Percentiles rank a stretch among this genome's conserved stretches.
Evolutionary conservation across 1,140 invertebrate genomes (phyloP).

Genomic region (Probaryconus sp.): DNA sequence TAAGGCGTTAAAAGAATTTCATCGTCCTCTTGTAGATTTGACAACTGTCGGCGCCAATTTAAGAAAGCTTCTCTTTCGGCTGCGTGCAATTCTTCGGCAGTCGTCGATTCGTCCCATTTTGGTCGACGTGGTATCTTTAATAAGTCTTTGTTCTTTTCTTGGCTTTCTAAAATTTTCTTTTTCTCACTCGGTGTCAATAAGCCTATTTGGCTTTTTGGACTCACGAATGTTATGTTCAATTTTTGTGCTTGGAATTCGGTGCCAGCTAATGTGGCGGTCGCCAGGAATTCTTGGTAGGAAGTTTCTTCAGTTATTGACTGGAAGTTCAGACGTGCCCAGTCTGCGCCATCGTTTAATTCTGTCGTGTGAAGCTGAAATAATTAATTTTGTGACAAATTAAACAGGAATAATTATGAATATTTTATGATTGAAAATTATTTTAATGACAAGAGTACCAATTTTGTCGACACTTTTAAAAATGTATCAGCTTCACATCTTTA

Average conservation of each 20-base stretch:
- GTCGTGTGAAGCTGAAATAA: slow-evolving; percentile 90
- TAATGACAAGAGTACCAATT: too few relatives aligned
- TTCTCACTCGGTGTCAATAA: slow-evolving; percentile 83
- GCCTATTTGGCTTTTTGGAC: slow-evolving; percentile 80
- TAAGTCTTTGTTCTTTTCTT: slow-evolving; percentile 82
- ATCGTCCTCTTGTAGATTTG: slow-evolving; percentile 88
- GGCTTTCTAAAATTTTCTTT: slow-evolving; percentile 79
- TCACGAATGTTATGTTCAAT: slow-evolving; percentile 89
- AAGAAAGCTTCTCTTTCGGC: slow-evolving; percentile 91
- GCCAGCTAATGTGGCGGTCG: slow-evolving; percentile 94
- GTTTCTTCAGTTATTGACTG: slow-evolving; percentile 97
- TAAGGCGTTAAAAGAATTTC: slow-evolving; percentile 95
- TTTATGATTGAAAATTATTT: background rate
- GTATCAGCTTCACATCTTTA: too few relatives aligned
- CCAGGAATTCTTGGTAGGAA: slow-evolving; percentile 96
- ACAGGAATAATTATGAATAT: slow-evolving; percentile 3
- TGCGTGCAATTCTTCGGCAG: slow-evolving; percentile 86
- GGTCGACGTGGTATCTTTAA: slow-evolving; percentile 92
- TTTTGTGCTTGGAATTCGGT: slow-evolving; percentile 96
- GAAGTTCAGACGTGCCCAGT: slow-evolving; percentile 92
- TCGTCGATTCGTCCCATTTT: slow-evolving; percentile 86
- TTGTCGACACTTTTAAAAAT: too few relatives aligned
- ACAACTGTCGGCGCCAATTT: slow-evolving; percentile 91
- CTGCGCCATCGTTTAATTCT: slow-evolving; percentile 92
- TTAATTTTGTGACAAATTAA: slow-evolving; percentile 22